phyloP scores from a whole-genome alignment of 2,888 invertebrate species.

The Drosophila recens region DNA sequence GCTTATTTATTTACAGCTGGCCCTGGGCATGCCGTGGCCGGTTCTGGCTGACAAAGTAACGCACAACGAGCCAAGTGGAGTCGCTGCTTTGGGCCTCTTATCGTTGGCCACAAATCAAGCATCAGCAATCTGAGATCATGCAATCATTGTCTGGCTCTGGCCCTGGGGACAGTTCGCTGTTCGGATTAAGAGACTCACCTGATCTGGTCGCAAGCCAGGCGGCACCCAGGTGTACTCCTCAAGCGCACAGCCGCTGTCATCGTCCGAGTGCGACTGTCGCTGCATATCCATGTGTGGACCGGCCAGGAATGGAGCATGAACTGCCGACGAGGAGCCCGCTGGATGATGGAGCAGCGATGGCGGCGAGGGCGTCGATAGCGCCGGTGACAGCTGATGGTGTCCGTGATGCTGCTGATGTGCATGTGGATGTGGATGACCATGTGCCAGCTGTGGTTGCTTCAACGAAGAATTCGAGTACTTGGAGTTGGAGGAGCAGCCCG shows the following conservation, averaged over 20 bases:
- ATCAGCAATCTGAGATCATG: slow-evolving; percentile 52
- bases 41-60: slow-evolving; percentile 49
- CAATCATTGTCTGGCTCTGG: slow-evolving; percentile 25
- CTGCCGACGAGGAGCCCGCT: slow-evolving; percentile 63
- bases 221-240: slow-evolving; percentile 99
- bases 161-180: slow-evolving; percentile 3
- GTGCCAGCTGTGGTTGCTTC: slow-evolving; percentile 61
- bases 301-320: slow-evolving; percentile 83
- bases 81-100: slow-evolving; percentile 24
- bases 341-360: slow-evolving; percentile 83
- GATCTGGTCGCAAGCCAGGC: slow-evolving; percentile 97
- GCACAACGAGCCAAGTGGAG: slow-evolving; percentile 76
- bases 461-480: slow-evolving; percentile 79
- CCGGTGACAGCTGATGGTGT: slow-evolving; percentile 82
- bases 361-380: slow-evolving; percentile 85
- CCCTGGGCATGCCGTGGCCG: neutral
- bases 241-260: slow-evolving; percentile 99
- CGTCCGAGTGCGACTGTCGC: slow-evolving; percentile 96
- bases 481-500: slow-evolving; percentile 72
- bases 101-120: slow-evolving; percentile 27
- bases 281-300: slow-evolving; percentile 89
- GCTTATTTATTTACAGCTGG: slow-evolving; percentile 66
- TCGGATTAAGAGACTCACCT: slow-evolving; percentile 88
- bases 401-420: slow-evolving; percentile 40
- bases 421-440: slow-evolving; percentile 28